Conservation (phyloP, 92 coral and sea anemone genomes). For the Bergia sp. region DNA sequence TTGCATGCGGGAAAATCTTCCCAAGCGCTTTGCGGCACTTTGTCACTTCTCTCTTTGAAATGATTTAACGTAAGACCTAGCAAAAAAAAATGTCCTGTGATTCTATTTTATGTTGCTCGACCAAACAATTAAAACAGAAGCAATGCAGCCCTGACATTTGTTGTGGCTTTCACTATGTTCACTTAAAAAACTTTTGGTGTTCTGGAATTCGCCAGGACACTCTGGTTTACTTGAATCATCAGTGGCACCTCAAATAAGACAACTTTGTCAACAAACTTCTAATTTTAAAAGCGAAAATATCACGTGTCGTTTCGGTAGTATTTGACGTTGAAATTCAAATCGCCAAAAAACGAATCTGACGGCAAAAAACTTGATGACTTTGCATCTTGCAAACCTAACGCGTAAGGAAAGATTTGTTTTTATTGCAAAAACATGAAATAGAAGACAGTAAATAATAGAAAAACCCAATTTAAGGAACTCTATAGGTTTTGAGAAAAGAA, state of each 20-base stretch:
- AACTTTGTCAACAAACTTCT: not conserved
- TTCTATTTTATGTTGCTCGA: not conserved
- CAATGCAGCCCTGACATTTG: not conserved
- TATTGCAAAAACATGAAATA: not conserved
- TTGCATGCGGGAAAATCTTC: not conserved
- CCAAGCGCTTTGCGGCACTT: not conserved
- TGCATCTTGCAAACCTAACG: not conserved
- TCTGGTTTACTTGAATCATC: constrained; percentile 14
- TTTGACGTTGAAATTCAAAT: not conserved
- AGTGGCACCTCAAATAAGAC: not conserved
- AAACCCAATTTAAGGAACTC: not conserved
- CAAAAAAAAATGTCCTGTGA: not conserved
- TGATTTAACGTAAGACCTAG: not conserved
- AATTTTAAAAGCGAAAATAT: not conserved
- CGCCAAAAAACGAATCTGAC: not conserved
- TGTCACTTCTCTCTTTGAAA: not conserved
- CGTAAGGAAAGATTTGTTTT: not conserved
- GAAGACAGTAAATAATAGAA: not conserved
- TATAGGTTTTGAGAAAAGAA: not conserved
- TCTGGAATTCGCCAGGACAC: constrained; percentile 26
- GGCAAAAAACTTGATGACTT: not conserved
- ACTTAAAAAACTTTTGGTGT: not conserved
- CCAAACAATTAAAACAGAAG: not conserved
- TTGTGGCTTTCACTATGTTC: not conserved
- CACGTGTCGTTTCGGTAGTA: not conserved